Base-by-base conservation (phyloP, 2,888 invertebrate species). In the Rhopalosiphum nymphaeae region DNA sequence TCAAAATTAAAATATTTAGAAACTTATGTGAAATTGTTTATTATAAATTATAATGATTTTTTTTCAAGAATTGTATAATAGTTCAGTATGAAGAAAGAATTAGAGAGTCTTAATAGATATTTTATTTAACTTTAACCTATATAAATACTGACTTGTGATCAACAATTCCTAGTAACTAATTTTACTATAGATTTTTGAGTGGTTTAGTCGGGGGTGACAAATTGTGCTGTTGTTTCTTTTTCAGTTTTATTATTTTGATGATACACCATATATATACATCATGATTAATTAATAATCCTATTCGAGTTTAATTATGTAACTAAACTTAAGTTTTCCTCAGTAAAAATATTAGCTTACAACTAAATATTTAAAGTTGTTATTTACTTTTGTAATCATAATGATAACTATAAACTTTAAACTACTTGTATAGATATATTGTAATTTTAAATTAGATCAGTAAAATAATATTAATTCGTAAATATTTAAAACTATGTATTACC, bases 1-100 rank as follows among this genome's bases (percentile, higher is more conserved):
- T 86, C 86, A 86, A 86, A 85, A 85, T 42, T 85, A 85, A 42
- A 86, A 29, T 86, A 86, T 78, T 78, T 78, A 78, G 67, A 78
- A 78, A 78, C 67, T 78, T 36, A 2, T 78, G 67, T 78, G n/a
- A 78, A 78, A 78, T 78, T 78, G 36, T 67, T 67, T 67, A 67
- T 67, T n/a, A 67, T 78, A 36, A 7, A 67, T 67, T 67, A 13
- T 78, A 21, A 36, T 36, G n/a, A 36, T 78, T 78, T 78, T 67
- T 67, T 11, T 67, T 67, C 3, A n/a, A 36, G 16, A 78, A 78
- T 78, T 78, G 67, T 78, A 78, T 78, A 78, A 78, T 78, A 78
- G 67, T 78, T n/a, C 16, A 21, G 36, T 78, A 36, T 21, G 67
- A 36, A 78, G 36, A 21, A 21, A 78, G 67, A 78, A 36, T 36